Base-by-base conservation (phyloP, 2,113 vertebrate species). In the Tachysurus vachellii region DNA sequence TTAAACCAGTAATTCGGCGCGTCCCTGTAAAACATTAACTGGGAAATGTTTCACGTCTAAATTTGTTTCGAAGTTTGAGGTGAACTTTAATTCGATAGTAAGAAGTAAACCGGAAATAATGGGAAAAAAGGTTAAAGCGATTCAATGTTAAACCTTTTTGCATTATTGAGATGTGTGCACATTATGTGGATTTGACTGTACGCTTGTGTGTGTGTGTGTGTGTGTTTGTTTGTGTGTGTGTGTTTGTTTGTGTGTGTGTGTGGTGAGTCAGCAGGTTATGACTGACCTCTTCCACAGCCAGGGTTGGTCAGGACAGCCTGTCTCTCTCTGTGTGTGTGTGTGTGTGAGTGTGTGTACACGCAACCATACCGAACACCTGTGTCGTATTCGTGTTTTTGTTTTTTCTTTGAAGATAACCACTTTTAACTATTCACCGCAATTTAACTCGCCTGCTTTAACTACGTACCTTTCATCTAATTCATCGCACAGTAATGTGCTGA, bases 221-320 rank as follows among this genome's bases (percentile, higher is more conserved):
- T 70, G 82, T 83, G 61, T 79, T 66, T 70, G 87, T 76, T 1
- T 36, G 36, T 36, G 36, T 36, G 36, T 36, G 36, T 36, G 36
- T 36, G 36, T 36, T 1, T 36, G 36, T 36, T 1, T 77, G 81
- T 88, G 50, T 91, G 81, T 89, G 88, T 85, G 76, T 92, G 86
- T 86, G 91, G 89, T 92, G 91, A 92, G 90, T 93, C 93, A 92
- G 90, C 92, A 91, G 87, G 88, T 93, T 91, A 91, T 94, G 91
- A 93, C 91, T 92, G 92, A 92, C 91, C 91, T 92, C 87, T 85
- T 86, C 82, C 82, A 81, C 71, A 82, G 93, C 91, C 93, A 91
- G 91, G 86, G 89, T 87, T 92, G 91, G 88, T 92, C 93, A 85
- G 91, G 90, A 89, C 89, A 92, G 86, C 79, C 91, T 93, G 91